Base-by-base conservation (phyloP, 2,113 vertebrate genomes). In the Bagarius yarrelli region DNA sequence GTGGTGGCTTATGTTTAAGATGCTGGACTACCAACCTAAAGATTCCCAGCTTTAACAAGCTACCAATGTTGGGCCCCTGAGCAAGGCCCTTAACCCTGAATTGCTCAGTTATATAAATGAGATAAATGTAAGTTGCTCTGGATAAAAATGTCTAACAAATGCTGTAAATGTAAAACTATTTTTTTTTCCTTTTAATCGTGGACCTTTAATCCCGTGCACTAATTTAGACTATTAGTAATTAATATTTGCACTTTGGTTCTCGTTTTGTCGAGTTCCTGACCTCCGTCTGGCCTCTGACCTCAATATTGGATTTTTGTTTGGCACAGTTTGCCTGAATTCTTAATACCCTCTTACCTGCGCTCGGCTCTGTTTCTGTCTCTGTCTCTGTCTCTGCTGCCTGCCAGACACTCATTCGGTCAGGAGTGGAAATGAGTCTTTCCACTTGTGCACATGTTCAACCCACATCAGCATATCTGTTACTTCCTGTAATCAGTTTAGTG, bases 401-500 rank as follows among this genome's bases (percentile, higher is more conserved):
- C 66, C 36, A 21, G 32, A 66, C 32, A 40, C 60, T 63, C 32
- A 23, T 66, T 69, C 36, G 44, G 21, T n/a, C 34, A 36, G 61
- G 76, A 67, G 47, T 66, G 47, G 32, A 55, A 66, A 64, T 53
- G 27, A 67, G 30, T n/a, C 47, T 50, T 34, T 61, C 59, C 14
- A 59, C 16, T 27, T 32, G 14, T 30, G 18, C 30, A 66, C 60
- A 55, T 34, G 3, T 66, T 52, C 50, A 25, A n/a, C 76, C 15
- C 47, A 67, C n/a, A 53, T 78, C 50, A 56, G 30, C 61, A 67
- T 64, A 64, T 34, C 47, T 18, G 21, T 56, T 23, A 55, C 63
- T 11, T 27, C 63, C 32, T 78, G 32, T 56, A 78, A 67, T 64
- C 47, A 66, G 60, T 63, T 64, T 78, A 66, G 47, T 66, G 76